These are phyloP conservation scores for Actinemys pallida DNA, from an alignment of 2,113 vertebrate species.

Conservation along the genomic window DNA sequence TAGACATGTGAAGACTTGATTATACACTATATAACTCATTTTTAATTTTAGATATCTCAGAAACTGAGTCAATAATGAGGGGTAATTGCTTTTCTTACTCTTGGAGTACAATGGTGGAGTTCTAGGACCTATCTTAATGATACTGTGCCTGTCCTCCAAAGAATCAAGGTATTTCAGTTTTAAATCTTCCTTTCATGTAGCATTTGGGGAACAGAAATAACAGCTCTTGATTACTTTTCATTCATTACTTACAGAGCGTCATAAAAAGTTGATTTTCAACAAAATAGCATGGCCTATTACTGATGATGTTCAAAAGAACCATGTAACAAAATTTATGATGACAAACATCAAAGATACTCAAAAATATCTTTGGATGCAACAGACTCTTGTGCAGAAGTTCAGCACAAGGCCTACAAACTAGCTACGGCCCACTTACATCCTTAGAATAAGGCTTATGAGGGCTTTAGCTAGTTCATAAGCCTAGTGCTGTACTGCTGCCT, in stretches of 20 bases:
- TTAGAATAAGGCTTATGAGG: not conserved
- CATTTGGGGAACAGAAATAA: not conserved
- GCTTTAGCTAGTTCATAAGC: not conserved
- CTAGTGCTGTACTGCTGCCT: not conserved
- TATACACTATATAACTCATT: not conserved
- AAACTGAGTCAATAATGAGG: not conserved
- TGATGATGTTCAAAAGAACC: not conserved
- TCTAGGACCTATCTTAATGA: not conserved
- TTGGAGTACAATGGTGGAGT: not conserved
- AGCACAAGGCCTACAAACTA: not conserved
- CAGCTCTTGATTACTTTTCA: not conserved
- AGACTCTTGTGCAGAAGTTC: not conserved
- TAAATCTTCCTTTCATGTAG: rapidly evolving
- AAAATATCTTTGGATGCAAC: not conserved
- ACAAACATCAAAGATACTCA: not conserved
- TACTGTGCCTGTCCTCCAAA: not conserved
- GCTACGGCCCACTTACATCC: not conserved
- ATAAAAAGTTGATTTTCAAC: not conserved
- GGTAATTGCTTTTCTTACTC: not conserved
- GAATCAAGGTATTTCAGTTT: not conserved
- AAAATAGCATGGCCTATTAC: not conserved
- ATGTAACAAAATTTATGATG: not conserved
- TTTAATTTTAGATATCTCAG: not conserved
- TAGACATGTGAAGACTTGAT: not conserved
- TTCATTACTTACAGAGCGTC: not conserved